Conservation (phyloP, 2,113 vertebrate genomes). For the Rhinolophus ferrumequinum region DNA sequence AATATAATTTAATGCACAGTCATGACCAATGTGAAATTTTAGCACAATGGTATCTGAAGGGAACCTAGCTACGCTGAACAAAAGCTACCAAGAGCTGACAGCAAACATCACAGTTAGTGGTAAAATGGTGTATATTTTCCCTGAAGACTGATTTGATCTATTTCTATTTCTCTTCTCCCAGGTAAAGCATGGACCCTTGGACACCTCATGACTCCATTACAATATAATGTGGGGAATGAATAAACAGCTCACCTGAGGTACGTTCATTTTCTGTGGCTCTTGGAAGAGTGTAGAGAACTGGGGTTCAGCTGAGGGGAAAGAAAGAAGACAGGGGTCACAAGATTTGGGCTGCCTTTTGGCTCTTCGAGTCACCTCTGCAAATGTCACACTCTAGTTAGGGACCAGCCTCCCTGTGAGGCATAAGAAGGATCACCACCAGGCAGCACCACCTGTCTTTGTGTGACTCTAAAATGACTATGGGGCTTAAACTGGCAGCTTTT, state of each 20-base stretch:
- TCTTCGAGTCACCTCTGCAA: background rate
- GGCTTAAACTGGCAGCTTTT: background rate
- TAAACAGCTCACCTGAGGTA: constrained; percentile 32
- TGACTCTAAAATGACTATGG: background rate
- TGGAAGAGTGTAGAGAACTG: background rate
- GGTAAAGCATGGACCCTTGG: background rate
- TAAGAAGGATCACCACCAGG: background rate
- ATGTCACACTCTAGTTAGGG: background rate
- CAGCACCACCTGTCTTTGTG: background rate
- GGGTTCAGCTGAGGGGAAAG: background rate
- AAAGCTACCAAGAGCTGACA: background rate
- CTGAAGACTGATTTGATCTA: background rate
- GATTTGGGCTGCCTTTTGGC: background rate
- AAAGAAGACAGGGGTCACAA: background rate
- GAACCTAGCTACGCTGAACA: background rate
- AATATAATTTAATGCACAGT: background rate
- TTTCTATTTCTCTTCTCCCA: background rate
- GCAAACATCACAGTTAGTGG: background rate
- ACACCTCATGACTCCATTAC: background rate
- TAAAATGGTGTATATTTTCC: background rate
- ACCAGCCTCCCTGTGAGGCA: background rate
- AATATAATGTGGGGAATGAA: background rate
- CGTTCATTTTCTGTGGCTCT: constrained; percentile 17
- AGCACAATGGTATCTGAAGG: background rate
- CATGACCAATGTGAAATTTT: background rate